Evolutionary conservation across 2,888 invertebrate species (phyloP).

Genomic region (Archips xylosteana): DNA sequence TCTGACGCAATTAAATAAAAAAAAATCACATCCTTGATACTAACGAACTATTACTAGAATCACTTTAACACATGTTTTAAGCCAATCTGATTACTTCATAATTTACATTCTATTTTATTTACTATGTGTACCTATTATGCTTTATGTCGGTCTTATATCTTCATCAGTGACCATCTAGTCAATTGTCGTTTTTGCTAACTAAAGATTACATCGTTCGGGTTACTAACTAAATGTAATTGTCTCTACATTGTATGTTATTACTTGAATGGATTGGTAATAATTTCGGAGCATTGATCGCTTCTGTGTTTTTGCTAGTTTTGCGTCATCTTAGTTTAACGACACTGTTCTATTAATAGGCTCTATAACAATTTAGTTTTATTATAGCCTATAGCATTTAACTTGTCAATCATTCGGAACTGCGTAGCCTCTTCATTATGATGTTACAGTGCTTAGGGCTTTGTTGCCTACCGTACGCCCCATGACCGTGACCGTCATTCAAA

Average conservation of each 20-base stretch:
- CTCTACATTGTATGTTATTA: conserved; percentile 42
- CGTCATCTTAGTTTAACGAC: conserved; percentile 59
- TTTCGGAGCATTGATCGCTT: conserved; percentile 54
- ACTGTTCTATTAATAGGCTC: conserved; percentile 31
- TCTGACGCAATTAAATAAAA: too few species aligned
- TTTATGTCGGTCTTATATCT: not conserved
- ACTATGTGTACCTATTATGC: not conserved
- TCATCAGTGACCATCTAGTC: not conserved
- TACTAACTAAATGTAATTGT: not conserved
- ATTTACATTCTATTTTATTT: not conserved
- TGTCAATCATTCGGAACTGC: conserved; percentile 26
- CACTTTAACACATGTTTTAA: too few species aligned
- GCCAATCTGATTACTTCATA: not conserved
- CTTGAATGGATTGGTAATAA: conserved; percentile 44
- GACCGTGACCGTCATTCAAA: not conserved
- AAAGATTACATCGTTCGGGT: not conserved
- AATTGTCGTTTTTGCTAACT: conserved; percentile 6
- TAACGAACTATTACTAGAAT: too few species aligned
- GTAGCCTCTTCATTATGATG: conserved; percentile 25
- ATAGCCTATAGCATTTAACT: conserved; percentile 26
- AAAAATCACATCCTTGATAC: too few species aligned
- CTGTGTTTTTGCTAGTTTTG: conserved; percentile 54
- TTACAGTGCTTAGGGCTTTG: not conserved
- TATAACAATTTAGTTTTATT: conserved; percentile 20
- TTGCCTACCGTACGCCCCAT: conserved; percentile 15